Percentiles rank a stretch among this genome's conserved stretches.
These are phyloP conservation scores for Platygyra sinensis DNA, from an alignment of 64 coral and sea anemone genomes.

Conservation along the genomic window DNA sequence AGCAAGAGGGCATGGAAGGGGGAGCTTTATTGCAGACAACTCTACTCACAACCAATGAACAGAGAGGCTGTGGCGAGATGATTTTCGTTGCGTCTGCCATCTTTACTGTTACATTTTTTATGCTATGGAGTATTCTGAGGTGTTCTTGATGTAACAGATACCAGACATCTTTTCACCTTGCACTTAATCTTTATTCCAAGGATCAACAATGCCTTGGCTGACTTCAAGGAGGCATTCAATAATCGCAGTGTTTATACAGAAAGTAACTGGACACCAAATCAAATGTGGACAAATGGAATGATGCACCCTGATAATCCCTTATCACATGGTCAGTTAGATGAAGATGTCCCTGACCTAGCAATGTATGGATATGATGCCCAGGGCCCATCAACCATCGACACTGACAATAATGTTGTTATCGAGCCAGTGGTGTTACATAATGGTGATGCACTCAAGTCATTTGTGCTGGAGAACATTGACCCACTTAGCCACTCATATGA, in stretches of 20 bases:
- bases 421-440: constrained; percentile 7
- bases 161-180: constrained; percentile 39
- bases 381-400: constrained; percentile 44
- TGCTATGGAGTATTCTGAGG: constrained; percentile 58
- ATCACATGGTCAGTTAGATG: constrained; percentile 42
- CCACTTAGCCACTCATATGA: no score
- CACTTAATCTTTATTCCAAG: constrained; percentile 18
- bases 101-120: constrained; percentile 62
- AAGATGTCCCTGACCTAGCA: constrained; percentile 21
- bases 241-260: no score
- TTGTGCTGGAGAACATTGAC: no score
- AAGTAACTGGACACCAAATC: constrained; percentile 33
- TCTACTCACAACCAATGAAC: constrained; percentile 51
- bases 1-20: constrained; percentile 57
- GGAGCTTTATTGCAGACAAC: constrained; percentile 64
- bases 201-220: no score
- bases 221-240: no score
- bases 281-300: constrained; percentile 66
- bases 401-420: constrained; percentile 48
- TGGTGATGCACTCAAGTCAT: no score
- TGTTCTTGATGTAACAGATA: constrained; percentile 15
- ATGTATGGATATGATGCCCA: constrained; percentile 60
- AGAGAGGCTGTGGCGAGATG: constrained; percentile 56
- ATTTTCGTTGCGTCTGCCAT: constrained; percentile 49
- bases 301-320: constrained; percentile 46